phyloP scores from a whole-genome alignment of 2,797 vertebrate genomes.

The Sebastes nivosus region DNA sequence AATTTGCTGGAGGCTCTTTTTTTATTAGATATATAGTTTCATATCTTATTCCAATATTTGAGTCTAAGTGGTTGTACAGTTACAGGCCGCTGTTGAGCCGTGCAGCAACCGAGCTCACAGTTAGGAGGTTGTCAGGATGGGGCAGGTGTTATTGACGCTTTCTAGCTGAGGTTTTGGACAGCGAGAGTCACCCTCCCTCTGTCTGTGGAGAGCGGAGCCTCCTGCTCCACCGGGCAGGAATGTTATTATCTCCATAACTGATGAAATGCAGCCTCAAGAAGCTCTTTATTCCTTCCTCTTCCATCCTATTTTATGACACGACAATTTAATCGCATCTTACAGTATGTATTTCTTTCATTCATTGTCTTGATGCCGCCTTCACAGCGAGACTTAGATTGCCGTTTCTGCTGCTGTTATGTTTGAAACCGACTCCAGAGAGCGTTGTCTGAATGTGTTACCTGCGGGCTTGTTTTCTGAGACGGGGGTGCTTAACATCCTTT shows the following conservation, averaged over 20 bases:
- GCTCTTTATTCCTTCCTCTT: slow-evolving; percentile 23
- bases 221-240: slow-evolving; percentile 26
- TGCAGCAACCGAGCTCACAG: neutral
- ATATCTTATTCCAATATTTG: slow-evolving; percentile 21
- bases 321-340: slow-evolving; percentile 30
- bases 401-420: slow-evolving; percentile 38
- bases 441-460: slow-evolving; percentile 39
- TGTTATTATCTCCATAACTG: slow-evolving; percentile 61
- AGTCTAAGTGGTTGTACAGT: neutral
- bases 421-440: slow-evolving; percentile 29
- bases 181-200: neutral
- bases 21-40: slow-evolving; percentile 1
- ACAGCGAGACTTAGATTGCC: slow-evolving; percentile 24
- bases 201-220: slow-evolving; percentile 4
- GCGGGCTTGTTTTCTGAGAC: slow-evolving; percentile 34
- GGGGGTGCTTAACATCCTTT: slow-evolving; percentile 10
- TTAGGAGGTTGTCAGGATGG: slow-evolving; percentile 7
- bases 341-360: slow-evolving; percentile 33
- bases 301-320: slow-evolving; percentile 46
- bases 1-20: neutral
- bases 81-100: neutral
- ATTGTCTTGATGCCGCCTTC: slow-evolving; percentile 30
- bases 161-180: neutral
- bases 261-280: slow-evolving; percentile 46
- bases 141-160: slow-evolving; percentile 25